Evolutionary conservation across 2,888 invertebrate species (phyloP).

Genomic region (Drosophila atripex): DNA sequence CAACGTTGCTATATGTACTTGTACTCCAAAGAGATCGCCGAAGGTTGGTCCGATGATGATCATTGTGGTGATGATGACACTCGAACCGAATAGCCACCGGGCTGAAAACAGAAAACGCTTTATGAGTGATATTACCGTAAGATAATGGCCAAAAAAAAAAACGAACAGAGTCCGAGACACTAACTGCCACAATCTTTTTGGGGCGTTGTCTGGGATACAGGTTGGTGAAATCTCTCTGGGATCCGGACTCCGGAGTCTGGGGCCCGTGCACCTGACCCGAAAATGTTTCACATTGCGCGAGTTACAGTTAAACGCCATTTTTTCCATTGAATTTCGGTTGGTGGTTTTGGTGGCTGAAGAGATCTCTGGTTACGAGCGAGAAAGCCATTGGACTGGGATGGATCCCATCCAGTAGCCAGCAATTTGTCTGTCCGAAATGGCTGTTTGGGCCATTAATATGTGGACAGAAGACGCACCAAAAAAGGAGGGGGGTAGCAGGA

Average conservation of each 20-base stretch:
- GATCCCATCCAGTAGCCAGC: slow-evolving; percentile 31
- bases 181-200: slow-evolving; percentile 43
- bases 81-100: slow-evolving; percentile 17
- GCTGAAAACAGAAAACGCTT: slow-evolving; percentile 53
- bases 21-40: slow-evolving; percentile 59
- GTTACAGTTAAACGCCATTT: slow-evolving; percentile 81
- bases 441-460: slow-evolving; percentile 50
- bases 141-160: slow-evolving; percentile 70
- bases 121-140: slow-evolving; percentile 77
- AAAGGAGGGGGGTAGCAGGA: slow-evolving; percentile 1
- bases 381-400: slow-evolving; percentile 26
- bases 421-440: slow-evolving; percentile 50
- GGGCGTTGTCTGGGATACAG: slow-evolving; percentile 65
- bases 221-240: slow-evolving; percentile 67
- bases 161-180: slow-evolving; percentile 7
- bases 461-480: background rate
- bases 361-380: slow-evolving; percentile 40
- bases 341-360: slow-evolving; percentile 5
- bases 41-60: slow-evolving; percentile 57
- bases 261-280: slow-evolving; percentile 71
- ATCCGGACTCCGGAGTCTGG: slow-evolving; percentile 23
- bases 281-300: slow-evolving; percentile 76
- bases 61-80: slow-evolving; percentile 39
- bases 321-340: slow-evolving; percentile 66
- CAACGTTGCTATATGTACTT: slow-evolving; percentile 48